Base-by-base conservation (phyloP, 2,888 invertebrate genomes). In the Ceraclea dissimilis region DNA sequence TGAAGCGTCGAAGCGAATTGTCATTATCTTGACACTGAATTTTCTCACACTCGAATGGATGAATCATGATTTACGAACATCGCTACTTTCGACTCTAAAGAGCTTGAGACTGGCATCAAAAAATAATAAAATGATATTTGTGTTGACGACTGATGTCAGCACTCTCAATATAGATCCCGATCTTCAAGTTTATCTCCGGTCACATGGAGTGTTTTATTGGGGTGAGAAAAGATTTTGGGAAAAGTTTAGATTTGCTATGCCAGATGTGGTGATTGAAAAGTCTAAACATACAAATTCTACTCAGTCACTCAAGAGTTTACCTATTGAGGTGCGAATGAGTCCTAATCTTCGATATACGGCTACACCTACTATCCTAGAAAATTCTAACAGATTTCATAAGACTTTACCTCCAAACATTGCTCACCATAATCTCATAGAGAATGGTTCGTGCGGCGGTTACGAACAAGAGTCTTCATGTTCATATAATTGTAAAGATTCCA, bases 201-300 rank as follows among this genome's bases (percentile, higher is more conserved):
- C 85, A 66, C 82, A 88, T 74, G 81, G 84, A 43, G 84, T 85
- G 51, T 79, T 86, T 63, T 79, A 86, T 63, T 88, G 88, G 85
- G 87, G 87, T 62, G 91, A 93, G 71, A 86, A 86, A 66, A 81
- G 88, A 66, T 93, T 93, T 75, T 93, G 93, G 93, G 89, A 90
- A 65, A 91, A 92, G 73, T 79, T 93, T 61, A 81, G 88, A 62
- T 83, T 80, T 73, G 86, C 89, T 51, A 85, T 92, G 83, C 91
- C 91, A 58, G 93, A 93, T 63, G 75, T 78, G 63, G 73, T 79
- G 54, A 81, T 80, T 67, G 76, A 81, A 64, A 78, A 81, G 66
- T 81, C 81, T 75, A 81, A 81, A 67, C 78, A 79, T 64, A 70
- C 72, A 63, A 80, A 31, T 79, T 81, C n/a, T 76, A 84, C 63